Percentiles rank a stretch among this genome's conserved stretches.
Evolutionary conservation across 2,797 vertebrate species (phyloP).

Genomic region (Pygocentrus nattereri): DNA sequence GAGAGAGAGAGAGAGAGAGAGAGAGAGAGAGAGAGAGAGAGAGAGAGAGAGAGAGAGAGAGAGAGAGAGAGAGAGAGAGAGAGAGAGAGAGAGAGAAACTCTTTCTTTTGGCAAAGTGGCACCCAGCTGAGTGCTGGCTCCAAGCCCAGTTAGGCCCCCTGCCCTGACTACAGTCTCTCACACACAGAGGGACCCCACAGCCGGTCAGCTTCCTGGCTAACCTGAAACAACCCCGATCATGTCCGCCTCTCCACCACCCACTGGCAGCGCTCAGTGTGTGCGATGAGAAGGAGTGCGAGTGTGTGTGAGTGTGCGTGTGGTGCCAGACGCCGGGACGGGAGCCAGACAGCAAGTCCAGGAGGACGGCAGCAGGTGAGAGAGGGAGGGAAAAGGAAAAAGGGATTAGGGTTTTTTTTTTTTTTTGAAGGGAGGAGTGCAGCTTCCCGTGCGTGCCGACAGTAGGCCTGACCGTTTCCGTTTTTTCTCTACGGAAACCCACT

Average conservation of each 20-base stretch:
- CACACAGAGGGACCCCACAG: slow-evolving; percentile 42
- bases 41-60: neutral
- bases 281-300: slow-evolving; percentile 33
- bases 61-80: slow-evolving; percentile 25
- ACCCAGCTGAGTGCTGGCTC: slow-evolving; percentile 67
- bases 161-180: slow-evolving; percentile 44
- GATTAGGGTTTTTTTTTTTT: neutral
- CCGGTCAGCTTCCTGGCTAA: slow-evolving; percentile 59
- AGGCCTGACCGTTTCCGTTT: slow-evolving; percentile 11
- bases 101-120: slow-evolving; percentile 52
- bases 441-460: slow-evolving; percentile 2
- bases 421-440: neutral
- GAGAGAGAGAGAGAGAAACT: slow-evolving; percentile 32
- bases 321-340: slow-evolving; percentile 32
- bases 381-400: neutral
- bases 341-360: slow-evolving; percentile 46
- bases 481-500: neutral
- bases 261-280: slow-evolving; percentile 48
- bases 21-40: neutral
- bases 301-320: slow-evolving; percentile 36
- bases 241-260: slow-evolving; percentile 59
- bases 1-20: too few relatives aligned
- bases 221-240: slow-evolving; percentile 60
- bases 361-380: slow-evolving; percentile 30
- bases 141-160: slow-evolving; percentile 63